phyloP scores from a whole-genome alignment of 2,797 vertebrate genomes.

The Amblyraja radiata region DNA sequence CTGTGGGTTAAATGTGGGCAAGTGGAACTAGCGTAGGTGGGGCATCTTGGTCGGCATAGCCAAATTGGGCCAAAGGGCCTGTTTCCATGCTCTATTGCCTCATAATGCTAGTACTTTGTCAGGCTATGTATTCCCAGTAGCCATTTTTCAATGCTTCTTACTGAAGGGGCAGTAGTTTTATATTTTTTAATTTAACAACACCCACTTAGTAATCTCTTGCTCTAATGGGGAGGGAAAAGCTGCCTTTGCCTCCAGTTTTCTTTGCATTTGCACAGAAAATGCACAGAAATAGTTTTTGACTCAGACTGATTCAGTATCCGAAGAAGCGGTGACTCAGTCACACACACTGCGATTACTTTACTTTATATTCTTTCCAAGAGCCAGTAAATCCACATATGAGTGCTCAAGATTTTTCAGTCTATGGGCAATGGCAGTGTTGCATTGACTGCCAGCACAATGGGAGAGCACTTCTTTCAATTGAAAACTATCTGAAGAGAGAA shows the following conservation, averaged over 20 bases:
- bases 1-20: no score
- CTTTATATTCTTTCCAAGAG: background rate
- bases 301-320: background rate
- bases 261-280: background rate
- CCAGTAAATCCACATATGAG: background rate
- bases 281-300: background rate
- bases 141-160: background rate
- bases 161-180: background rate
- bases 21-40: no score
- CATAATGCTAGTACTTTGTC: no score
- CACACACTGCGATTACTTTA: background rate
- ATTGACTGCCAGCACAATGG: background rate
- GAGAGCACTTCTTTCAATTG: background rate
- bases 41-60: no score
- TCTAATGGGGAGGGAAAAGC: background rate
- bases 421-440: background rate
- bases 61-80: no score
- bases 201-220: background rate
- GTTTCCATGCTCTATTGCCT: no score
- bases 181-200: background rate
- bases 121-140: background rate
- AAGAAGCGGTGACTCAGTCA: background rate
- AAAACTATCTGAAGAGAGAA: slow-evolving; percentile 4
- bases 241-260: background rate
- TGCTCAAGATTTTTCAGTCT: background rate